Evolutionary conservation across 2,888 invertebrate species (phyloP).

Genomic region (Andrena minutula): DNA sequence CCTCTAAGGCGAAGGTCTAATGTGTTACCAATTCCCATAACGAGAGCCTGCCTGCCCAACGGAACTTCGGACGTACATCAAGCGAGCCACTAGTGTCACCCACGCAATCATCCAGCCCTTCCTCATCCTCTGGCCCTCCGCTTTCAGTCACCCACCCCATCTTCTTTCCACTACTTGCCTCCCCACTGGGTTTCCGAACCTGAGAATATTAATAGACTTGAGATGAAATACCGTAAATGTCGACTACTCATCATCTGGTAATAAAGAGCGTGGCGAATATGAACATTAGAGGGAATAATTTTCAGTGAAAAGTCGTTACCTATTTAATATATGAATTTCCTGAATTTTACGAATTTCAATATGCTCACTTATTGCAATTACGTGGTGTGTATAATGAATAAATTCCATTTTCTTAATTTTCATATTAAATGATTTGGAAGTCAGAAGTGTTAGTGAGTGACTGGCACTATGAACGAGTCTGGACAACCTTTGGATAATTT

Average conservation of each 20-base stretch:
- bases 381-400: too few relatives aligned
- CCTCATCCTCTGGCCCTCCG: slow-evolving; percentile 2
- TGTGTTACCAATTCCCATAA: slow-evolving; percentile 78
- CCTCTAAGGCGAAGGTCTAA: slow-evolving; percentile 71
- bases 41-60: slow-evolving; percentile 48
- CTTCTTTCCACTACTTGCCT: slow-evolving; percentile 14
- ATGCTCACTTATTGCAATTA: too few relatives aligned
- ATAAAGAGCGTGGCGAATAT: slow-evolving; percentile 66
- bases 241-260: slow-evolving; percentile 51
- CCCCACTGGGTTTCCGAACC: slow-evolving; percentile 11
- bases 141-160: neutral
- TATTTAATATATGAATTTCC: too few relatives aligned
- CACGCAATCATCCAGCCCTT: slow-evolving; percentile 51
- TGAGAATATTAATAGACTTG: slow-evolving; percentile 71
- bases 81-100: slow-evolving; percentile 54
- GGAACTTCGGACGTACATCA: slow-evolving; percentile 72
- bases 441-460: too few relatives aligned
- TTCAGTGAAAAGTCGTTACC: too few relatives aligned
- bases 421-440: too few relatives aligned
- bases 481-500: too few relatives aligned
- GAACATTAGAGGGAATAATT: slow-evolving; percentile 16
- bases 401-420: too few relatives aligned
- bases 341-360: too few relatives aligned
- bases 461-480: too few relatives aligned
- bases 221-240: slow-evolving; percentile 69